phyloP scores from a whole-genome alignment of 2,888 invertebrate genomes.

The Eupsilia transversa region DNA sequence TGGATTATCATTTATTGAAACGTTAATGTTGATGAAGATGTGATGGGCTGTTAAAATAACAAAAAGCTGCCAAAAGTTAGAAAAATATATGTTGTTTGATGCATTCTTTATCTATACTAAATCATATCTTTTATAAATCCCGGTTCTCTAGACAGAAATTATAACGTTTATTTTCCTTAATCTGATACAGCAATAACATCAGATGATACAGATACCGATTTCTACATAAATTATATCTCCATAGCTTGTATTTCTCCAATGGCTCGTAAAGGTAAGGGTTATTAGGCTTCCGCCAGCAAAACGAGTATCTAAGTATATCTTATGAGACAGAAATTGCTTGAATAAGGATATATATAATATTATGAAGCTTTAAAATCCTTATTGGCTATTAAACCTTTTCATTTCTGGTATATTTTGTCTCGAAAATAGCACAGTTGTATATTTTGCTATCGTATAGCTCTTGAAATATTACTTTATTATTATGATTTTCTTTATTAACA shows the following conservation, averaged over 20 bases:
- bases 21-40: not conserved
- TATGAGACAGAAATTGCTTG: constrained; percentile 49
- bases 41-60: not conserved
- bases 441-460: constrained; percentile 12
- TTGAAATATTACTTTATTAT: constrained; percentile 1
- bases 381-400: constrained; percentile 36
- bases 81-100: not conserved
- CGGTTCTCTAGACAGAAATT: constrained; percentile 1
- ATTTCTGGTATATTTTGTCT: constrained; percentile 15
- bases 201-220: constrained; percentile 41
- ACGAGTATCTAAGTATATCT: constrained; percentile 49
- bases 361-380: constrained; percentile 32
- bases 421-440: constrained; percentile 10
- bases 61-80: not conserved
- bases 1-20: constrained; percentile 2
- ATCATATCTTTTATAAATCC: not conserved
- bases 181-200: constrained; percentile 30
- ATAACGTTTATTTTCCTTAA: constrained; percentile 14
- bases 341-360: constrained; percentile 30
- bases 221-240: constrained; percentile 53
- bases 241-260: constrained; percentile 51
- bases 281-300: constrained; percentile 47
- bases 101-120: not conserved
- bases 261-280: constrained; percentile 54
- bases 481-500: not conserved